A percentile compares a stretch with the other conserved stretches of the same genome.
Conservation (phyloP, 2,888 invertebrate genomes). For the Apotomis turbidana region DNA sequence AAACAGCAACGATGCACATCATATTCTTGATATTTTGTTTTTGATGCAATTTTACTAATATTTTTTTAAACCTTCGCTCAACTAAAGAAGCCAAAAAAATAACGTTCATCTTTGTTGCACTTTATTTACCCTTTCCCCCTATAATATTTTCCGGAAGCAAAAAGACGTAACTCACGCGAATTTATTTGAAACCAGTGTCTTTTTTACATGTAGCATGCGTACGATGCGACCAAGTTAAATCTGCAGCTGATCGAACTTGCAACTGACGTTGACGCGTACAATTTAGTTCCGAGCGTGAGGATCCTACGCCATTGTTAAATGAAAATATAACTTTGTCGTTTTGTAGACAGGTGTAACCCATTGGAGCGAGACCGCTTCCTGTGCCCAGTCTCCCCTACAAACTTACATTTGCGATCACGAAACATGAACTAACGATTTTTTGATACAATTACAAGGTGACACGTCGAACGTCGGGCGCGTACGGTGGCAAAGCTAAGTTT, state of each 20-base stretch:
- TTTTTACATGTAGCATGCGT: neutral
- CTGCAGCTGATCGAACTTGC: neutral
- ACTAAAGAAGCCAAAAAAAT: neutral
- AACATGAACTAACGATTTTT: neutral
- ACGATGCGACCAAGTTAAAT: neutral
- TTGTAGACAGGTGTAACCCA: neutral
- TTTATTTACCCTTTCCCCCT: neutral
- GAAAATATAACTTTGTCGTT: constrained; percentile 2
- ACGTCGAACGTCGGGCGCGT: neutral
- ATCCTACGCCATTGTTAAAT: neutral
- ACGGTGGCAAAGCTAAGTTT: neutral
- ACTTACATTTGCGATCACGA: neutral
- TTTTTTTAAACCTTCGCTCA: neutral
- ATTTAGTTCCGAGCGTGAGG: neutral
- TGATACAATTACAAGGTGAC: neutral
- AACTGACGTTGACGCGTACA: neutral
- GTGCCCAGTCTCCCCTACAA: neutral
- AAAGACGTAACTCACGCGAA: neutral
- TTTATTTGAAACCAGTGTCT: neutral
- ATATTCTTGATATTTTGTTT: neutral
- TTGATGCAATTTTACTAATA: neutral
- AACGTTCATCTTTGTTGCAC: neutral
- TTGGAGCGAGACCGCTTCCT: neutral
- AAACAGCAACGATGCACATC: no score
- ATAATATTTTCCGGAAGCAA: neutral